Evolutionary conservation across 2,113 vertebrate genomes (phyloP), one percentile per base, ranked within the genome.

Genomic region (Rhinolophus ferrumequinum): DNA sequence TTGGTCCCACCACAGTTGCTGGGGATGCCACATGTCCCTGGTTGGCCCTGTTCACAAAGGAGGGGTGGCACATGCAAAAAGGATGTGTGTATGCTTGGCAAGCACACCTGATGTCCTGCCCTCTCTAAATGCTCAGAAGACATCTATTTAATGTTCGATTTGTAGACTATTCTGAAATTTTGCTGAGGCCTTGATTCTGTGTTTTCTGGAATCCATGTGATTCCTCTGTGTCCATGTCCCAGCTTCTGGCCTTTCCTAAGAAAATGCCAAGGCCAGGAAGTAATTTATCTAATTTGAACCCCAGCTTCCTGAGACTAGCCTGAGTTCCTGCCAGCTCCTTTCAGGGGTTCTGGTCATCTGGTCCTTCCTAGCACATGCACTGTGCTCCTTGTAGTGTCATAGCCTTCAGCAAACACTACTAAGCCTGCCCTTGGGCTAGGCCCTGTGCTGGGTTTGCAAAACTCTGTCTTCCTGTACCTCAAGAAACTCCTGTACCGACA

Each of bases 31-130:
- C 9, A 1, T n/a, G 26, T n/a, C 67, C 33, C 14, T 8, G 13
- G 13, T 3, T 76, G 22, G 67, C 14, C 56, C 47, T 22, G 0
- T 26, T 41, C 28, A n/a, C 44, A 73, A 16, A 58, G 26, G 38
- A 73, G 26, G 12, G 35, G 54, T 56, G 26, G 12, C 6, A 10
- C 33, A 13, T 81, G 22, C 24, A 82, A 44, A 67, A 54, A 83
- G 24, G 50, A 52, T 52, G 50, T 52, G 52, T 30, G 77, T 19
- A 33, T 11, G 1, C 30, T 64, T 5, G 11, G 28, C 35, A 69
- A 88, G 30, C n/a, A 18, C 28, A 35, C 16, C 14, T 0, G 0
- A 5, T 12, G 14, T 26, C 18, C 54, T 60, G n/a, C 28, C 15
- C 41, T 67, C 81, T 76, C 67, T 33, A n/a, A 60, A 47, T 26